Percentiles rank a stretch among this genome's conserved stretches.
Conservation (phyloP, 2,797 vertebrate genomes). For the Hemibagrus guttatus region DNA sequence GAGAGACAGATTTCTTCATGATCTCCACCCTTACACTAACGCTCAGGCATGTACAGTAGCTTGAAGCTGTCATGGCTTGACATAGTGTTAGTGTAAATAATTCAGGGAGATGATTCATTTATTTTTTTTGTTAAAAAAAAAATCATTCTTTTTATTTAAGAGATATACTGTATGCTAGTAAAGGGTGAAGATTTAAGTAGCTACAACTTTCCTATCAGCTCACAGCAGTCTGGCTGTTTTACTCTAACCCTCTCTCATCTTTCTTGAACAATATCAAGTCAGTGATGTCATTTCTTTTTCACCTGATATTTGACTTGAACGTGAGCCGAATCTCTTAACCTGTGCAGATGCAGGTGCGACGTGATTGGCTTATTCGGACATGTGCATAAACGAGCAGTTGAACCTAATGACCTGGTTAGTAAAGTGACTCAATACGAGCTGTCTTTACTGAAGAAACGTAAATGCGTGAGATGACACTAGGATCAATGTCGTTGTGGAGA, state of each 20-base stretch:
- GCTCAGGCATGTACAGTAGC: conserved; percentile 52
- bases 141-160: background rate
- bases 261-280: no score
- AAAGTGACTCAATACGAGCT: background rate
- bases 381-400: background rate
- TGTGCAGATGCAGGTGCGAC: background rate
- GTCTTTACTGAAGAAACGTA: background rate
- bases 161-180: background rate
- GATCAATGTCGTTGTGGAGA: conserved; percentile 20
- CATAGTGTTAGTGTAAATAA: background rate
- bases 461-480: conserved; percentile 42
- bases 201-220: background rate
- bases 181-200: background rate
- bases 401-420: background rate
- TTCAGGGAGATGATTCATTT: background rate
- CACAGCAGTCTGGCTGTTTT: background rate
- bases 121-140: background rate
- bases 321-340: no score
- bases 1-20: conserved; percentile 53
- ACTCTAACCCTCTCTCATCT: background rate
- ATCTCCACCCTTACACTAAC: conserved; percentile 59
- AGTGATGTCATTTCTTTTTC: no score
- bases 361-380: background rate
- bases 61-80: background rate
- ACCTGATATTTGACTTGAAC: background rate